These are phyloP conservation scores for Rhogogaster chlorosoma DNA, from an alignment of 2,888 invertebrate genomes.

Conservation along the genomic window DNA sequence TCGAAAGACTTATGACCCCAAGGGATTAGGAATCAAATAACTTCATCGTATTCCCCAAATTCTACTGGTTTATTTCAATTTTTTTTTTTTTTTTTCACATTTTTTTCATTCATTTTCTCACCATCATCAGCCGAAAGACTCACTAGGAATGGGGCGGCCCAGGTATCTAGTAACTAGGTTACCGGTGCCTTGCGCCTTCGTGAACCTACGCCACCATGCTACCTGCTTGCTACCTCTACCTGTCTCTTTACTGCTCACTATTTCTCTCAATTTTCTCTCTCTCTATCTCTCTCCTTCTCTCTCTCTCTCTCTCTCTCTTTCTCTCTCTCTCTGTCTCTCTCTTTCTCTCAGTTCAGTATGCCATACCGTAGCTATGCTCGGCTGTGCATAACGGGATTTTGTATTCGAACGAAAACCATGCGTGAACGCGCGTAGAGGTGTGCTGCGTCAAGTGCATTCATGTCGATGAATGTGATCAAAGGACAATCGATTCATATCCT, in stretches of 20 bases:
- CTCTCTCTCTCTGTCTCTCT: slow-evolving; percentile 46
- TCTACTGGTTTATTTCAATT: not conserved
- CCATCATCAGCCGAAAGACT: slow-evolving; percentile 19
- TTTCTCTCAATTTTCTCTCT: slow-evolving; percentile 42
- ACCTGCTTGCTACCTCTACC: slow-evolving; percentile 56
- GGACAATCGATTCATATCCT: not conserved
- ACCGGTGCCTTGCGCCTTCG: slow-evolving; percentile 66
- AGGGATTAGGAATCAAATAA: not conserved
- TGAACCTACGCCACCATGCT: slow-evolving; percentile 59
- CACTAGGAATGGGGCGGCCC: slow-evolving; percentile 52
- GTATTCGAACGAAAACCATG: slow-evolving; percentile 62
- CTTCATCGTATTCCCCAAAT: not conserved
- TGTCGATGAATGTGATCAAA: slow-evolving; percentile 53
- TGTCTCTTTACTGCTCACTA: slow-evolving; percentile 43
- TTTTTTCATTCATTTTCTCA: slow-evolving; percentile 22
- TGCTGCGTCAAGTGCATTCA: slow-evolving; percentile 58
- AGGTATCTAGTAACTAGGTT: slow-evolving; percentile 70
- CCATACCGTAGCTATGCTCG: slow-evolving; percentile 62
- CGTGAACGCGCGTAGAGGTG: slow-evolving; percentile 57
- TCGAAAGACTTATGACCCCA: not conserved
- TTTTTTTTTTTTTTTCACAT: not conserved
- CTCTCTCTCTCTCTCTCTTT: slow-evolving; percentile 49
- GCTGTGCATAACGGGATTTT: slow-evolving; percentile 70
- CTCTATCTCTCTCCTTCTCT: slow-evolving; percentile 50
- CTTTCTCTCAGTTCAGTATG: slow-evolving; percentile 59